A percentile compares a stretch with the other conserved stretches of the same genome.
These are phyloP conservation scores for Acropora tenuis DNA, from an alignment of 64 coral and sea anemone species.

Conservation along the genomic window DNA sequence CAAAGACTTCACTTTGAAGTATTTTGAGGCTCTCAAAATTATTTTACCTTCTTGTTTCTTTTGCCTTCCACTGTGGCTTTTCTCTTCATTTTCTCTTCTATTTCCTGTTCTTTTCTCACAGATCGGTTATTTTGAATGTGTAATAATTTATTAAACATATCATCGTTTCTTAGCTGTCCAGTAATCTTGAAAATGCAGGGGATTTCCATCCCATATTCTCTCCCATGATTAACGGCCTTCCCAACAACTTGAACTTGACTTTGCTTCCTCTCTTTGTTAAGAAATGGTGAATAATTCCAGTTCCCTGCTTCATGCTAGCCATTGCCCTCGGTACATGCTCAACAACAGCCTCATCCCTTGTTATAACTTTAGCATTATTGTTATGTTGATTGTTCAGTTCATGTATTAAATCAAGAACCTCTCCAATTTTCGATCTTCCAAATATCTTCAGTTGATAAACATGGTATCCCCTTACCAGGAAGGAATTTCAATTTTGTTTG, in stretches of 20 bases:
- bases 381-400: slow-evolving; percentile 46
- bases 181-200: too few relatives aligned
- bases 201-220: too few relatives aligned
- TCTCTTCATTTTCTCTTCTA: too few relatives aligned
- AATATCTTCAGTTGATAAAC: not conserved
- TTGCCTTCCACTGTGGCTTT: slow-evolving; percentile 1
- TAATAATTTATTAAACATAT: not conserved
- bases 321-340: slow-evolving; percentile 49
- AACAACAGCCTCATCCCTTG: slow-evolving; percentile 35
- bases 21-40: too few relatives aligned
- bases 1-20: too few relatives aligned
- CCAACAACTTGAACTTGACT: slow-evolving; percentile 19
- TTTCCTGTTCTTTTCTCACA: not conserved
- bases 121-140: slow-evolving; percentile 29
- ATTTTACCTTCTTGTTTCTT: not conserved
- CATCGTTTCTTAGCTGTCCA: not conserved
- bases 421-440: slow-evolving; percentile 4
- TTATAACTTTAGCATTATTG: slow-evolving; percentile 31
- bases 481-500: slow-evolving; percentile 30
- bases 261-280: slow-evolving; percentile 50
- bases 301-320: slow-evolving; percentile 56
- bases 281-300: slow-evolving; percentile 62
- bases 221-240: not conserved
- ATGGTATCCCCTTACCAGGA: slow-evolving; percentile 19
- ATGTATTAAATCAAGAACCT: slow-evolving; percentile 28